Evolutionary conservation across 2,113 vertebrate genomes (phyloP).

Genomic region (Climacteris rufus): DNA sequence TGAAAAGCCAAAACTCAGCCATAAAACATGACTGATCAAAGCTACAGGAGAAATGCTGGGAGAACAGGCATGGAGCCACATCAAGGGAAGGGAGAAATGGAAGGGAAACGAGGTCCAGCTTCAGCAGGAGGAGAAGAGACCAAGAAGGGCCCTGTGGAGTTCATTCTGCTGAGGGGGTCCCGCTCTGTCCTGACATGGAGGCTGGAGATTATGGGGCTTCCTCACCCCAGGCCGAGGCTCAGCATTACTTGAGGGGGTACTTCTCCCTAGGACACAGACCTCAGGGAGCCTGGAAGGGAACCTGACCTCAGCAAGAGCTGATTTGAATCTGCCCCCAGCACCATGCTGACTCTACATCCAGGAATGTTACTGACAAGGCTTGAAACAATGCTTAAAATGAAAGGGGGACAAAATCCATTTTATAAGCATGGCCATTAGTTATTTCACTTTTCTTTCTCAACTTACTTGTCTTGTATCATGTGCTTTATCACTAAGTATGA

Average conservation of each 20-base stretch:
- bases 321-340: not conserved
- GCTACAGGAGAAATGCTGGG: not conserved
- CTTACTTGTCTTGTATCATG: not conserved
- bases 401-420: not conserved
- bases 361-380: not conserved
- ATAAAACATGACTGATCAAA: not conserved
- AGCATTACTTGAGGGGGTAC: not conserved
- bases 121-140: not conserved
- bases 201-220: not conserved
- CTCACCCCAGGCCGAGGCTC: not conserved
- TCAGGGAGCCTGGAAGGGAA: not conserved
- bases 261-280: not conserved
- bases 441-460: not conserved
- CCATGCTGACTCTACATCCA: not conserved
- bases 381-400: not conserved
- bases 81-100: not conserved
- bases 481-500: not conserved
- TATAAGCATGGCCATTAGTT: not conserved
- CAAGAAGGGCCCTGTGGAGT: fast-evolving
- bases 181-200: fast-evolving
- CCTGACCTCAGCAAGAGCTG: not conserved
- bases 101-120: not conserved
- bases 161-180: not conserved
- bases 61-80: not conserved
- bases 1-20: not conserved